Conservation (phyloP, 2,797 vertebrate species). For the Myoxocephalus aenaeus region DNA sequence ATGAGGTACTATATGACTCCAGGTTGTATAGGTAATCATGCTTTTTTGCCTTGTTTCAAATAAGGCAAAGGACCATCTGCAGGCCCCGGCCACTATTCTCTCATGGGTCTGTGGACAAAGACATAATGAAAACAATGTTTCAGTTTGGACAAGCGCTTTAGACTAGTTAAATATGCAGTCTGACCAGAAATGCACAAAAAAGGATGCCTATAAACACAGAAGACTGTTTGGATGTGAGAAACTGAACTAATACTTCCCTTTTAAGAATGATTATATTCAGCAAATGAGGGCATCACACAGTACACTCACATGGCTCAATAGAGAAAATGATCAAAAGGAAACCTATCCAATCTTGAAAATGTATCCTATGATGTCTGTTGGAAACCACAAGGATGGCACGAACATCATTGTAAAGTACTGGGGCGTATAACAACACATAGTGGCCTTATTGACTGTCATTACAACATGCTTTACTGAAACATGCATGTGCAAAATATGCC, state of each 20-base stretch:
- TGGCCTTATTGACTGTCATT: constrained; percentile 1
- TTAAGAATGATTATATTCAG: no score
- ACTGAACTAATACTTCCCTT: neutral
- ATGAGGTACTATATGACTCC: no score
- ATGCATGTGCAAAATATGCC: neutral
- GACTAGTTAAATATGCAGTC: neutral
- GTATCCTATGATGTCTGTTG: constrained; percentile 17
- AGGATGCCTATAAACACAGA: neutral
- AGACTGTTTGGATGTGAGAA: neutral
- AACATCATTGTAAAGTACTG: neutral
- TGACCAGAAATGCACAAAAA: neutral
- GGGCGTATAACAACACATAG: neutral
- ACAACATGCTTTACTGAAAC: constrained; percentile 2
- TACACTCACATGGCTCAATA: neutral
- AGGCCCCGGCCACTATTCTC: neutral
- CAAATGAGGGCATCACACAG: neutral
- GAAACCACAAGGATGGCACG: constrained; percentile 11
- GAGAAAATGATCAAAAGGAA: neutral
- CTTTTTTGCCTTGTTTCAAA: neutral
- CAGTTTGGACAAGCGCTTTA: neutral
- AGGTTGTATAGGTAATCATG: neutral
- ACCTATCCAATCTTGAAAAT: neutral
- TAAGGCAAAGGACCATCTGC: neutral
- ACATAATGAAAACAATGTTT: neutral
- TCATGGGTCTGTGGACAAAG: neutral